A percentile compares a stretch with the other conserved stretches of the same genome.
phyloP scores from a whole-genome alignment of 2,113 vertebrate species.

The Trogon surrucura region DNA sequence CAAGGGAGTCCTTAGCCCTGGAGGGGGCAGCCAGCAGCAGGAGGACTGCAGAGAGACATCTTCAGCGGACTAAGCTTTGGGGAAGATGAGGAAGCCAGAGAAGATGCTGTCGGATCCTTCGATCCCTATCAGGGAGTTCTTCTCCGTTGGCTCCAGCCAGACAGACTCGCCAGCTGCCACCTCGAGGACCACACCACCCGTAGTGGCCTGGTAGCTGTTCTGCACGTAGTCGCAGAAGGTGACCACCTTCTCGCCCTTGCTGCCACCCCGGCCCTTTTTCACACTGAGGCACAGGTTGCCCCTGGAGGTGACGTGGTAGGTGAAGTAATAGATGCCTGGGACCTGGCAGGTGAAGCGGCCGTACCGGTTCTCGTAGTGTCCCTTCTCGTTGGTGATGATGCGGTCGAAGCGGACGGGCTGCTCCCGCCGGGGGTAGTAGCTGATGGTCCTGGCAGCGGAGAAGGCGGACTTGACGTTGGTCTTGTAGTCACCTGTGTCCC shows the following conservation, averaged over 20 bases:
- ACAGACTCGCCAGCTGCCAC: conserved; percentile 56
- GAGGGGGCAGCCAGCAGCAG: neutral
- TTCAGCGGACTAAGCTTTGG: neutral
- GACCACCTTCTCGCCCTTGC: conserved; percentile 42
- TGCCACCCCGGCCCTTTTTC: conserved; percentile 37
- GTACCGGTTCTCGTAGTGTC: conserved; percentile 57
- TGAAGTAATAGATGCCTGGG: conserved; percentile 83
- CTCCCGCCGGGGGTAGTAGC: neutral
- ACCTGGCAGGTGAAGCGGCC: conserved; percentile 76
- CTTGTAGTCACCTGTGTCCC: conserved; percentile 68
- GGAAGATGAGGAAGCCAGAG: conserved; percentile 84
- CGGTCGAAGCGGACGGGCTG: conserved; percentile 74
- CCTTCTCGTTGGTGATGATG: conserved; percentile 15
- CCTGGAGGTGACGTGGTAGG: conserved; percentile 79
- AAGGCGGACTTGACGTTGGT: conserved; percentile 70
- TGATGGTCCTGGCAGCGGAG: conserved; percentile 57
- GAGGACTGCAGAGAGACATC: neutral
- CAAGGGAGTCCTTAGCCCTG: neutral
- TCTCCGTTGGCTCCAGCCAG: conserved; percentile 72
- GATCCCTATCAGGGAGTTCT: conserved; percentile 68
- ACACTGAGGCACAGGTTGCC: conserved; percentile 77
- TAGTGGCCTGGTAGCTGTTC: conserved; percentile 75
- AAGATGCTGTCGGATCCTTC: conserved; percentile 82
- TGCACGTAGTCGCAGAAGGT: conserved; percentile 78
- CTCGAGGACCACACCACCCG: conserved; percentile 76